Evolutionary conservation across 92 coral and sea anemone genomes (phyloP).

Genomic region (Micromussa lordhowensis): DNA sequence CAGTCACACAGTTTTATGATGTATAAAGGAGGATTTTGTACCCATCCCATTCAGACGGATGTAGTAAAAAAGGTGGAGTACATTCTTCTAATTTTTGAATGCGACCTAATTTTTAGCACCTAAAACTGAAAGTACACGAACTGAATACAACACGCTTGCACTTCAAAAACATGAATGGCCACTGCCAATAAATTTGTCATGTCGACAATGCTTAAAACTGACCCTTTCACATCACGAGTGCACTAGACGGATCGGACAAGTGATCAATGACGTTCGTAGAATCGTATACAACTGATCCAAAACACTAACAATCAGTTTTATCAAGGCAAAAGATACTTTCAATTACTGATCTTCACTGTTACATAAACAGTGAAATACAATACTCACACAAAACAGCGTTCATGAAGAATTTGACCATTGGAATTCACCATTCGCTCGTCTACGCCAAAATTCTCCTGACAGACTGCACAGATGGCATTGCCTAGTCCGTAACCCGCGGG

Average conservation of each 20-base stretch:
- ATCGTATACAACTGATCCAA: not conserved
- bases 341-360: not conserved
- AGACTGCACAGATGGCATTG: constrained; percentile 94
- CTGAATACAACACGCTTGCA: not conserved
- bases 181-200: too few relatives aligned
- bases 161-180: not conserved
- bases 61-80: constrained; percentile 27
- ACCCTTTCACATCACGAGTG: too few relatives aligned
- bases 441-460: constrained; percentile 95
- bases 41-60: not conserved
- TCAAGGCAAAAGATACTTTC: not conserved
- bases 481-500: constrained; percentile 73
- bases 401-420: constrained; percentile 98
- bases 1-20: not conserved
- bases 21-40: not conserved
- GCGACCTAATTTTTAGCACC: too few relatives aligned
- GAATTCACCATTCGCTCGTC: constrained; percentile 99
- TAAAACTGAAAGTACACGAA: not conserved
- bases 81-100: constrained; percentile 30
- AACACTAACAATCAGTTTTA: not conserved
- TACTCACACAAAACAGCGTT: constrained; percentile 98
- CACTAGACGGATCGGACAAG: too few relatives aligned
- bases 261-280: too few relatives aligned
- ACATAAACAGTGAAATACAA: not conserved
- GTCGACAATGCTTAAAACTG: too few relatives aligned